phyloP scores from a whole-genome alignment of 2,797 vertebrate species.

The Sebastes trivittatus region DNA sequence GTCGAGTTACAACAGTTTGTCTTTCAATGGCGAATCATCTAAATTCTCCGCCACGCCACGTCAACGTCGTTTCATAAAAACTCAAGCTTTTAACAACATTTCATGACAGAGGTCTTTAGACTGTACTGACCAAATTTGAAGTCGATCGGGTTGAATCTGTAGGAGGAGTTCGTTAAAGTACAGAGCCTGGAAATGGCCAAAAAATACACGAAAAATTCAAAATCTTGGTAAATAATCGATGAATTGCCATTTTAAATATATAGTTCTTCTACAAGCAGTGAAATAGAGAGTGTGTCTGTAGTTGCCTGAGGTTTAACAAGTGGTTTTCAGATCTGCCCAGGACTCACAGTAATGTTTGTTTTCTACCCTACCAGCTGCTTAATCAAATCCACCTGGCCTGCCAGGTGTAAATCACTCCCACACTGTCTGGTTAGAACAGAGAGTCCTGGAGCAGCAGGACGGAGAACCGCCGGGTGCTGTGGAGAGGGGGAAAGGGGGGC shows the following conservation, averaged over 20 bases:
- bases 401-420: constrained; percentile 54
- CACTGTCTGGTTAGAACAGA: constrained; percentile 10
- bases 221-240: neutral
- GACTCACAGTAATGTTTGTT: constrained; percentile 31
- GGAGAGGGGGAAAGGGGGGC: constrained; percentile 13
- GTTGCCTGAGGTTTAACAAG: constrained; percentile 4
- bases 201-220: neutral
- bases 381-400: constrained; percentile 47
- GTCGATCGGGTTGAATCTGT: neutral
- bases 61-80: too few species aligned
- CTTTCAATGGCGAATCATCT: too few species aligned
- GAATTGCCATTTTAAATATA: neutral
- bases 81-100: too few species aligned
- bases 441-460: constrained; percentile 17
- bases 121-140: too few species aligned
- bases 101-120: too few species aligned
- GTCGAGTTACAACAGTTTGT: too few species aligned
- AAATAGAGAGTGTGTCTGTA: neutral
- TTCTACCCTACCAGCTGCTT: constrained; percentile 29
- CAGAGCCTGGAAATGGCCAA: too few species aligned
- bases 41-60: too few species aligned
- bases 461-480: constrained; percentile 11
- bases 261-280: neutral
- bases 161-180: neutral
- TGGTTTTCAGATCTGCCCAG: constrained; percentile 23